Evolutionary conservation across 2,113 vertebrate species (phyloP).

Genomic region (cat (Felis catus)): F.catus_Fca126_mat1.0 CM031412.1:45641501-45642000

Average conservation of each 20-base stretch:
- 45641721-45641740: conserved; percentile 97
- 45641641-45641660: conserved; percentile 78
- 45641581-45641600: conserved; percentile 70
- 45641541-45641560: conserved; percentile 76
- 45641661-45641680: conserved; percentile 82
- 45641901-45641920: conserved; percentile 99
- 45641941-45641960: conserved; percentile 99
- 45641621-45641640: conserved; percentile 70
- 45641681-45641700: conserved; percentile 87
- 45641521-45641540: conserved; percentile 70
- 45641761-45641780: conserved; percentile 99
- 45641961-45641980: conserved; percentile 99
- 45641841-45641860: conserved; percentile 99
- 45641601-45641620: conserved; percentile 74
- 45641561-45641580: conserved; percentile 71
- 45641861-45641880: conserved; percentile 99
- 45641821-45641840: conserved; percentile 99
- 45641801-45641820: conserved; percentile 99
- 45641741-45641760: conserved; percentile 99
- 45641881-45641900: conserved; percentile 99
- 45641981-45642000: conserved; percentile 98
- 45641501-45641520: conserved; percentile 70
- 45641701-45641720: conserved; percentile 90
- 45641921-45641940: conserved; percentile 99
- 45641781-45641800: conserved; percentile 99